Base-by-base conservation (phyloP, 2,888 invertebrate species). In the Pelosia muscerda region DNA sequence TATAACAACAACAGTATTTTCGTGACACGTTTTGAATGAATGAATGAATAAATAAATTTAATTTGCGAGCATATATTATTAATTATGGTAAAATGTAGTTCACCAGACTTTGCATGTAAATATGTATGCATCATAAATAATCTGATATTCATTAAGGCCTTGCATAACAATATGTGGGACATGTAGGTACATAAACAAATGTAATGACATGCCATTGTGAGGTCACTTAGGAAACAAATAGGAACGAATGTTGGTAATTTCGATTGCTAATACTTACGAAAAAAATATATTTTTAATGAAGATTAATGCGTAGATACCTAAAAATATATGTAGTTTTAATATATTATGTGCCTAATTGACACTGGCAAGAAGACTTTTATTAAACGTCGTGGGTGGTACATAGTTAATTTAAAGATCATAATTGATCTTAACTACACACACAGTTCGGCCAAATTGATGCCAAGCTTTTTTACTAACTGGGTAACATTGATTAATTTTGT, bases 51-150 rank as follows among this genome's bases (percentile, higher is more conserved):
- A 49, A 49, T 49, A 49, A 6, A 49, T n/a, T 49, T 49, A n/a
- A 49, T 49, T n/a, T n/a, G 49, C 49, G n/a, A n/a, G 9, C n/a
- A 2, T 19, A 13, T 42, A 42, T 42, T 42, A 31, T 9, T 9
- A 15, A 42, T 42, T 0, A 19, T 19, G 1, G 42, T 19, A 19
- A 42, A 42, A 42, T 6, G 42, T 42, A 42, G 15, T 42, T 19
- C 19, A 42, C 19, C 42, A 42, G 38, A 38, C 0, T 42, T 42
- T 15, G 19, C n/a, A 49, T 49, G 49, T n/a, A 49, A 49, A 49
- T n/a, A 49, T n/a, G 49, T 49, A n/a, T 49, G n/a, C 49, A n/a
- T 49, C 15, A 42, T 49, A n/a, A 49, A n/a, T n/a, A 49, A n/a
- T 49, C 15, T 38, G 38, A 38, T 38, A 38, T 38, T 15, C 38